Evolutionary conservation across 2,113 vertebrate genomes (phyloP).

Genomic region (Natator depressus): DNA sequence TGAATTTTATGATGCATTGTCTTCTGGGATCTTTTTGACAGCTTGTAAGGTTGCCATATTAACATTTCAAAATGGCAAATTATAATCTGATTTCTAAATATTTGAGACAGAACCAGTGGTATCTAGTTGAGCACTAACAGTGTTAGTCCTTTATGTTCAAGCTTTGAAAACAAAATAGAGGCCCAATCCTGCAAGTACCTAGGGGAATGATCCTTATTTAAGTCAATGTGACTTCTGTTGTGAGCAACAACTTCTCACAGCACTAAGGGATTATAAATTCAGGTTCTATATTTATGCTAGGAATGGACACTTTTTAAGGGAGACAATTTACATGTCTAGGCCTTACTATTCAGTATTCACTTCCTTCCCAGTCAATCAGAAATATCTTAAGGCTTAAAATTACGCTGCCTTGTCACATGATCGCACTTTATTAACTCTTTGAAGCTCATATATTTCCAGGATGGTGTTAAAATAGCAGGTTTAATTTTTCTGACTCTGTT

Average conservation of each 20-base stretch:
- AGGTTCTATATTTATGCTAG: not conserved
- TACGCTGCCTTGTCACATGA: not conserved
- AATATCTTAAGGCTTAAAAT: not conserved
- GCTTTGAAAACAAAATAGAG: not conserved
- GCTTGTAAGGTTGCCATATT: not conserved
- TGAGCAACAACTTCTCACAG: not conserved
- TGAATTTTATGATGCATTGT: not conserved
- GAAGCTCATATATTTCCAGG: not conserved
- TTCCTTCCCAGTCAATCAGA: not conserved
- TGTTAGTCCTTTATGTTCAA: not conserved
- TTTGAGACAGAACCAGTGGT: not conserved
- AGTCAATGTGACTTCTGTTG: not conserved
- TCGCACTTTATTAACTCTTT: not conserved
- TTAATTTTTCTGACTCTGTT: not conserved
- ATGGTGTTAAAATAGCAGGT: not conserved
- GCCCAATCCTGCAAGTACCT: not conserved
- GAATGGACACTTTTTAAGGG: not conserved
- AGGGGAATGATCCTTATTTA: not conserved
- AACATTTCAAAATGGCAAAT: not conserved
- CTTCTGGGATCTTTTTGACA: not conserved
- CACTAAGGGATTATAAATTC: not conserved
- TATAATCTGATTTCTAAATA: not conserved
- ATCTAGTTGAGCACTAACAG: not conserved
- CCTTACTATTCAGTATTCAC: not conserved
- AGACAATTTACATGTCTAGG: not conserved